These are phyloP conservation scores for Pandion haliaetus DNA, from an alignment of 2,113 vertebrate species.

Conservation along the genomic window DNA sequence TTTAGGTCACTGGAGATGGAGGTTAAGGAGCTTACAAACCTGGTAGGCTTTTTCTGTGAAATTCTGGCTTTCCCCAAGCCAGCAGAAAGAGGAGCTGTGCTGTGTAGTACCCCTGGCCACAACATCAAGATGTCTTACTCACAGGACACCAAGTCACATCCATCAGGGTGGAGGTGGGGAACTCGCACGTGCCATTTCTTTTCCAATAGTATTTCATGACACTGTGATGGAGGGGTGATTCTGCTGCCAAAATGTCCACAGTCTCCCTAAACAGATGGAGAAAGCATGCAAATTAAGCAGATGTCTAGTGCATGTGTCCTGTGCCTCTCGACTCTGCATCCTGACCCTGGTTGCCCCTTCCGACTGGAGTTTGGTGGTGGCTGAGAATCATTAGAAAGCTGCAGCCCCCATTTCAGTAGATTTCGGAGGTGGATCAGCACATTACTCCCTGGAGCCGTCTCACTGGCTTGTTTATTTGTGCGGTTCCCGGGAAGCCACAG, in stretches of 20 bases:
- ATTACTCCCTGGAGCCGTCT: neutral
- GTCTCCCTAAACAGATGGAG: neutral
- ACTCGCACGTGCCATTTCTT: fast-evolving
- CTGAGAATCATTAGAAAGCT: neutral
- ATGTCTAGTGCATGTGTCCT: neutral
- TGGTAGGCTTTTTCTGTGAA: neutral
- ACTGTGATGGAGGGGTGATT: neutral
- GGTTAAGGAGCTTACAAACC: neutral
- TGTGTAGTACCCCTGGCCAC: fast-evolving
- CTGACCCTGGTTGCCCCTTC: neutral
- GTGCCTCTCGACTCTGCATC: fast-evolving
- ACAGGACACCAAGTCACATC: neutral
- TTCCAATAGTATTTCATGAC: fast-evolving
- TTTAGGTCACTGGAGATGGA: neutral
- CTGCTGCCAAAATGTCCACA: neutral
- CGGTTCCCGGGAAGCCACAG: neutral
- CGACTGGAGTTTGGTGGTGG: neutral
- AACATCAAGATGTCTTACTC: neutral
- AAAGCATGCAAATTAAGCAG: neutral
- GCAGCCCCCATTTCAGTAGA: neutral
- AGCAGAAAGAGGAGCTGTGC: neutral
- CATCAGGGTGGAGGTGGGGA: neutral
- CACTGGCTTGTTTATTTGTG: neutral
- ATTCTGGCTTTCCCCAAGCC: neutral
- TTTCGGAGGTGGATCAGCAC: neutral